phyloP scores from a whole-genome alignment of 2,113 vertebrate species.

The Protobothrops flavoviridis region DNA sequence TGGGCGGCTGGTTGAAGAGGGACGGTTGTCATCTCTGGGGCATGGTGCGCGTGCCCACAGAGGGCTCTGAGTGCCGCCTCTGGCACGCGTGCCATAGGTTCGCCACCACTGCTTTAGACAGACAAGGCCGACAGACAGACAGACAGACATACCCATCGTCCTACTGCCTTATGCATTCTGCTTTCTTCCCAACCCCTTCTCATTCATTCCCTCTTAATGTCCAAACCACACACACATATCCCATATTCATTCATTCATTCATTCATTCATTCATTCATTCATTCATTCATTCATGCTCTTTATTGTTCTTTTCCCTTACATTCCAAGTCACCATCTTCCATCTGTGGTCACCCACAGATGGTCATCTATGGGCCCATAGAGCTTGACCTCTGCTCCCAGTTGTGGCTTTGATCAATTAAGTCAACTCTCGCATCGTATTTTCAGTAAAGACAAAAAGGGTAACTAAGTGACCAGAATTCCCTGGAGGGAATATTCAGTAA shows the following conservation, averaged over 20 bases:
- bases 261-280: no score
- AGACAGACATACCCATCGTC: neutral
- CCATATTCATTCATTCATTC: no score
- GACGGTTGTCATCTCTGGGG: no score
- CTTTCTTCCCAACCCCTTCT: neutral
- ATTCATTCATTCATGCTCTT: neutral
- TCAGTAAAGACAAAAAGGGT: neutral
- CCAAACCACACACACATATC: neutral
- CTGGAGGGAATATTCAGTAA: neutral
- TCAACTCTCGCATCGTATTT: neutral
- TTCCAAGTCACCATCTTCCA: neutral
- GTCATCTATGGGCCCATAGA: neutral
- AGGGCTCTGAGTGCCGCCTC: no score
- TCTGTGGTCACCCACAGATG: neutral
- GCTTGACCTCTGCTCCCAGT: neutral
- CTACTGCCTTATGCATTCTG: neutral
- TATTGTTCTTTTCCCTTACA: neutral
- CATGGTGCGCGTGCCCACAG: no score
- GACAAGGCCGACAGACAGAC: neutral
- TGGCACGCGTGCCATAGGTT: no score
- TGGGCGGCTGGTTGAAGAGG: no score
- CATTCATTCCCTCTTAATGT: neutral
- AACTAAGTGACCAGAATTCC: neutral
- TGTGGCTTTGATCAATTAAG: neutral
- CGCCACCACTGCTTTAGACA: no score